phyloP scores from a whole-genome alignment of 2,797 vertebrate species.

The Labeo calbasu region DNA sequence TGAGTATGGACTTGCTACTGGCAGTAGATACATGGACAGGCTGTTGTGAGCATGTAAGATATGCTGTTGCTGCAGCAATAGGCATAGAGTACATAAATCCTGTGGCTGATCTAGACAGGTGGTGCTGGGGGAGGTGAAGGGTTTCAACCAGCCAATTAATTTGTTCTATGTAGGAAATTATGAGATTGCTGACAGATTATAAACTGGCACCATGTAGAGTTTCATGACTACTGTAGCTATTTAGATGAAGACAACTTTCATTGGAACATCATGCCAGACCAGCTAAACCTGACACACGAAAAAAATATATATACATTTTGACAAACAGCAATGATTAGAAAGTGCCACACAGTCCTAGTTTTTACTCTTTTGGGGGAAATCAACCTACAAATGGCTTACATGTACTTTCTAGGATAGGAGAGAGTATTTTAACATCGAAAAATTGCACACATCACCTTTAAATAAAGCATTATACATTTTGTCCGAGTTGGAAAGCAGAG shows the following conservation, averaged over 20 bases:
- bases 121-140: no score
- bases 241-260: not conserved
- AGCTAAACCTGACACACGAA: not conserved
- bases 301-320: no score
- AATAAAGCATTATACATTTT: constrained; percentile 25
- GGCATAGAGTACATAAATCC: no score
- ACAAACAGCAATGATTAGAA: not conserved
- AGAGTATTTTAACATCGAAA: constrained; percentile 19
- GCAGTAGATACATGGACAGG: no score
- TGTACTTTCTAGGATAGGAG: not conserved
- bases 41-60: no score
- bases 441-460: not conserved
- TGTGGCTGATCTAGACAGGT: no score
- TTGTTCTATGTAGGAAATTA: not conserved
- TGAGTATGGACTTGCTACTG: no score
- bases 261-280: not conserved
- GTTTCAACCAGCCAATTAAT: not conserved
- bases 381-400: not conserved
- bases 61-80: no score
- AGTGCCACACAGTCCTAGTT: not conserved
- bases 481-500: not conserved
- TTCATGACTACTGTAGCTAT: not conserved
- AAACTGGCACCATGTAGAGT: not conserved
- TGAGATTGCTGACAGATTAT: not conserved
- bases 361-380: not conserved